Conservation (phyloP, 2,113 vertebrate species). For the Tenrec ecaudatus region DNA sequence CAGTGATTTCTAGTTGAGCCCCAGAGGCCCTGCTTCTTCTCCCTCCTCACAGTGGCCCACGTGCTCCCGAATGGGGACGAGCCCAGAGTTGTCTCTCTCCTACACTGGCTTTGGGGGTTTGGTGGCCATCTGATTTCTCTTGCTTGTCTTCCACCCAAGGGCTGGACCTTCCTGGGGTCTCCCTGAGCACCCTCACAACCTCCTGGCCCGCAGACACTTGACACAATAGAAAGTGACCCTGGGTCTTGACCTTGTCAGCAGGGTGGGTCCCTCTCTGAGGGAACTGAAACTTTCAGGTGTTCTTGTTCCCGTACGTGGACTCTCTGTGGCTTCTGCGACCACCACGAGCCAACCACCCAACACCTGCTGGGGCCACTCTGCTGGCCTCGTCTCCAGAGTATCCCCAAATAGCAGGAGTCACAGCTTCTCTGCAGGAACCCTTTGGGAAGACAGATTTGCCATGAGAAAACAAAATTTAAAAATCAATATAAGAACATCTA, state of each 20-base stretch:
- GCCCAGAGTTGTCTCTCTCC: neutral
- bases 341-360: neutral
- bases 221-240: neutral
- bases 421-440: neutral
- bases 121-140: neutral
- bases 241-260: accelerated
- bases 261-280: neutral
- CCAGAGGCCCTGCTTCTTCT: too few species aligned
- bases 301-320: neutral
- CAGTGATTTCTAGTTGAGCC: neutral
- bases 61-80: accelerated
- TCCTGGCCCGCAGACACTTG: accelerated
- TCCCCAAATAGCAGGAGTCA: neutral
- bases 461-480: neutral
- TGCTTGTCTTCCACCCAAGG: too few species aligned
- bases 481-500: neutral
- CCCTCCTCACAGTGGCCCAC: too few species aligned
- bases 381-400: neutral
- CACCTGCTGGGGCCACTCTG: neutral
- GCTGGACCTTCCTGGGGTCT: too few species aligned
- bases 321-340: accelerated
- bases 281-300: neutral
- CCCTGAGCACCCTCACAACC: too few species aligned
- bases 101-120: accelerated
- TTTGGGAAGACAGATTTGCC: accelerated